phyloP scores from a whole-genome alignment of 2,888 invertebrate species.

The Nycteola revayana region DNA sequence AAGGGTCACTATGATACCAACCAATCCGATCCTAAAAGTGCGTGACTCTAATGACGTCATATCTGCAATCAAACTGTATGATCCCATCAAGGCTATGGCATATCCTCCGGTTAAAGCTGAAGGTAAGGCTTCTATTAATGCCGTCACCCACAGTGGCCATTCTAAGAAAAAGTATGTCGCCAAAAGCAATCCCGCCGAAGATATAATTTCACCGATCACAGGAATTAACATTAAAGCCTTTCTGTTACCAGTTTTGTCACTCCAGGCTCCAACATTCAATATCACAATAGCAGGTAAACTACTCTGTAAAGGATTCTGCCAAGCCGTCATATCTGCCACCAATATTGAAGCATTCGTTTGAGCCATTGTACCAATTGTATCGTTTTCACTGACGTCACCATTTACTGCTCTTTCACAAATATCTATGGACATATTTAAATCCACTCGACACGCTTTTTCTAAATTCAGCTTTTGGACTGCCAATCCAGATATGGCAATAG shows the following conservation, averaged over 20 bases:
- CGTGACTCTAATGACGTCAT: conserved; percentile 81
- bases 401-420: conserved; percentile 69
- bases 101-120: conserved; percentile 82
- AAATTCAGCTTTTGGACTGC: conserved; percentile 77
- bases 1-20: conserved; percentile 76
- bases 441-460: conserved; percentile 81
- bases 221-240: conserved; percentile 82
- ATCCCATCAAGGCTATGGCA: conserved; percentile 79
- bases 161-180: conserved; percentile 79
- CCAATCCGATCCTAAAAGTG: conserved; percentile 83
- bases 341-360: conserved; percentile 60
- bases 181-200: conserved; percentile 72
- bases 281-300: conserved; percentile 80
- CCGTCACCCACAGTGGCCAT: conserved; percentile 79
- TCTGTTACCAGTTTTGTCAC: conserved; percentile 81
- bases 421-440: conserved; percentile 69
- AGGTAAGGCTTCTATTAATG: conserved; percentile 77
- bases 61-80: conserved; percentile 83
- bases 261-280: conserved; percentile 84
- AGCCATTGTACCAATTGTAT: conserved; percentile 56
- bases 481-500: conserved; percentile 82
- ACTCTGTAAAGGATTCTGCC: conserved; percentile 79
- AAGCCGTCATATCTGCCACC: conserved; percentile 77
- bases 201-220: conserved; percentile 77
- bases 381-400: conserved; percentile 40